These are phyloP conservation scores for Cyphomyrus discorhynchus DNA, from an alignment of 2,113 vertebrate species.

Conservation along the genomic window DNA sequence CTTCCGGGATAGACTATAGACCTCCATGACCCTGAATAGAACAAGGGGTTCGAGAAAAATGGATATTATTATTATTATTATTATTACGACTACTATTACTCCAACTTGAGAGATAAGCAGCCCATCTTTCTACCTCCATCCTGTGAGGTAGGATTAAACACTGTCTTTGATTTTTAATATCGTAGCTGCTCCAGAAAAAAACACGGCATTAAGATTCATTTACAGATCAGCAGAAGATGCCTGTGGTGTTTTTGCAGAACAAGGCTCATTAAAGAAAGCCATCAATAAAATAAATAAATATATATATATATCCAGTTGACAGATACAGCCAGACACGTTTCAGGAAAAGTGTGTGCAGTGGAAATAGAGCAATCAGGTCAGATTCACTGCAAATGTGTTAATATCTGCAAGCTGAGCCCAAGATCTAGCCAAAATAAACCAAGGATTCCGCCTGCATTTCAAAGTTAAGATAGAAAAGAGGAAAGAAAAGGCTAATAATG, in stretches of 20 bases:
- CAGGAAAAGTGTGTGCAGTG: not conserved
- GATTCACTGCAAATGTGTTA: not conserved
- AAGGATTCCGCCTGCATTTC: not conserved
- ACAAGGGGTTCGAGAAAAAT: not conserved
- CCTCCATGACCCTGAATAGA: not conserved
- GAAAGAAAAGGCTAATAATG: not conserved
- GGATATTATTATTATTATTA: not conserved
- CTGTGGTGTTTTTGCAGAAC: not conserved
- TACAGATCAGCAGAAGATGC: not conserved
- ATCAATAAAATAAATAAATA: not conserved
- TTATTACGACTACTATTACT: not conserved
- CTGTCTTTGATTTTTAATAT: not conserved
- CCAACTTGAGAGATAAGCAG: not conserved
- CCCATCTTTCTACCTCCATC: not conserved
- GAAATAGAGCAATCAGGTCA: not conserved
- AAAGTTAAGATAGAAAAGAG: not conserved
- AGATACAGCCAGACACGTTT: not conserved
- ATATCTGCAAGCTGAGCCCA: not conserved
- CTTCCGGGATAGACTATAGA: not conserved
- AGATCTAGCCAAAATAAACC: not conserved
- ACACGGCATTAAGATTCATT: not conserved
- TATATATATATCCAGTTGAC: not conserved
- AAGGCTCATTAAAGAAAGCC: not conserved
- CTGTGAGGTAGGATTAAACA: not conserved
- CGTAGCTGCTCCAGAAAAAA: not conserved